Conservation (phyloP, 2,797 vertebrate species). For the Squalus acanthias region DNA sequence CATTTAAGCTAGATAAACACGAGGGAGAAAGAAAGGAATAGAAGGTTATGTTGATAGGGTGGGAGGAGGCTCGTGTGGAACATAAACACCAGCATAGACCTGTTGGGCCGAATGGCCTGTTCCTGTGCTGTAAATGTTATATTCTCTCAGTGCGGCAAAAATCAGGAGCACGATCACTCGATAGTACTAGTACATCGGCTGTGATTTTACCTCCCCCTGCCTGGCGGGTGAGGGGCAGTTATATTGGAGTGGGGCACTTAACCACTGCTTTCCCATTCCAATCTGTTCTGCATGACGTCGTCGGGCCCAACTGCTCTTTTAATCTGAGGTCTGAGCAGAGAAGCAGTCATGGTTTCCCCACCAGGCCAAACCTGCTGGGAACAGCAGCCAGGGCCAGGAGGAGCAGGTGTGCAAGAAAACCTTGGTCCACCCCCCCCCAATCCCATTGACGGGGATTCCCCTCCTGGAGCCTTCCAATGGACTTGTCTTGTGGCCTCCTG, state of each 20-base stretch:
- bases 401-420: too few species aligned
- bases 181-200: not conserved
- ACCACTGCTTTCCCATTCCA: not conserved
- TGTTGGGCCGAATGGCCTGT: not conserved
- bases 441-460: not conserved
- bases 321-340: not conserved
- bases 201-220: not conserved
- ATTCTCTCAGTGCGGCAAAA: not conserved
- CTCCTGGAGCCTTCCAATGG: too few species aligned
- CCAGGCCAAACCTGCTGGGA: not conserved
- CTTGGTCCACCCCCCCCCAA: not conserved
- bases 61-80: not conserved
- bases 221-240: not conserved
- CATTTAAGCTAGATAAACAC: not conserved
- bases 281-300: not conserved
- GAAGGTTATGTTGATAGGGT: not conserved
- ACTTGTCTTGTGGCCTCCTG: not conserved
- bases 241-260: not conserved
- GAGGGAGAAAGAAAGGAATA: not conserved
- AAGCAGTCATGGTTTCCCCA: not conserved
- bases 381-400: not conserved
- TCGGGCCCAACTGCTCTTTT: not conserved
- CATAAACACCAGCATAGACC: not conserved
- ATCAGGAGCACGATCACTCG: not conserved
- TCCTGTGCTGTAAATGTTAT: not conserved